Base-by-base conservation (phyloP, 2,113 vertebrate genomes). In the Dipodomys merriami region DNA sequence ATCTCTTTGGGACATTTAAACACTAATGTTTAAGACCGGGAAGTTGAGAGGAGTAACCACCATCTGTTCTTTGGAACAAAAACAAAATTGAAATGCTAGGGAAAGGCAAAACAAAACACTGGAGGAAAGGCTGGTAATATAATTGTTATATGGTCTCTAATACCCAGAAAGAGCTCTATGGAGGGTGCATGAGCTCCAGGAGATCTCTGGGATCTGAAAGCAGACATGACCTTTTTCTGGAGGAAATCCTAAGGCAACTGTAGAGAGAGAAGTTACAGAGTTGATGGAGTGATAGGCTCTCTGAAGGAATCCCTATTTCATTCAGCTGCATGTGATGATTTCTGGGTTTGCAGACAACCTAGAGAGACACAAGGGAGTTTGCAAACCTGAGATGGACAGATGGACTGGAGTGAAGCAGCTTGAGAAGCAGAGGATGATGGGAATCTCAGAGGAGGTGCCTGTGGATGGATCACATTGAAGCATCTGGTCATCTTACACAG, bases 1-100 rank as follows among this genome's bases (percentile, higher is more conserved):
- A 81, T 53, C 27, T 85, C 91, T 92, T 94, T 84, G 85, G 83
- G 78, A 84, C 69, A 81, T 33, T 92, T 29, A 81, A 77, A 81
- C 35, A 72, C 35, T 73, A 60, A 57, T 25, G 46, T 64, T 53
- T 72, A 64, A 81, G 77, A 71, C 68, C 33, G 23, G 23, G 81
- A 81, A 80, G 60, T 11, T 81, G 68, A 86, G 73, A 89, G 27
- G 12, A 79, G 23, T 81, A 44, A n/a, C 64, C 15, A 44, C 46
- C 81, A 69, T 79, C 84, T 85, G 93, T 69, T 86, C 2, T 89
- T 3, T 13, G 84, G 49, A 92, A 68, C 27, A 91, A 46, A 67
- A 80, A 57, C 53, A 64, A 73, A 60, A 27, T 76, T 83, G 53
- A 78, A 72, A 71, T 15, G 8, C 13, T 23, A 27, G 53, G 13